Percentiles rank a stretch among this genome's conserved stretches.
Evolutionary conservation across 2,113 vertebrate species (phyloP).

Genomic region (Thryonomys swinderianus): DNA sequence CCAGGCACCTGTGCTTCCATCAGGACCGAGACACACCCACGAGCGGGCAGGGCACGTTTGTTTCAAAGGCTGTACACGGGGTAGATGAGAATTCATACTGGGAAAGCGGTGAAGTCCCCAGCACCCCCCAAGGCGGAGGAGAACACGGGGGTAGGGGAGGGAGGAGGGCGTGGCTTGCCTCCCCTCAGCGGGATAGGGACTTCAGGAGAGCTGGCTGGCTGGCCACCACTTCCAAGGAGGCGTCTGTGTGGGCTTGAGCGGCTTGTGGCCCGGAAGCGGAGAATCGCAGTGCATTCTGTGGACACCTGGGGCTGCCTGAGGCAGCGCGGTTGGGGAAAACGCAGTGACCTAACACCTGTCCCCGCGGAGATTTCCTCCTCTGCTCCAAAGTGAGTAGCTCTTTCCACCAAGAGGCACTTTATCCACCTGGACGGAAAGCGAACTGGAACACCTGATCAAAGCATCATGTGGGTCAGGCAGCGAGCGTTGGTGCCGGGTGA

Average conservation of each 20-base stretch:
- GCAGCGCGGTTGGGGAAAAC: slow-evolving; percentile 46
- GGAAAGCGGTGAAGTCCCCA: background rate
- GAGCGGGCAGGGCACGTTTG: background rate
- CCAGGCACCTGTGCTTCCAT: background rate
- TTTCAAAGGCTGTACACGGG: background rate
- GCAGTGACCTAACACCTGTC: slow-evolving; percentile 73
- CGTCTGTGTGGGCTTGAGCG: background rate
- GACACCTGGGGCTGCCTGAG: background rate
- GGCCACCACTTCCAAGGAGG: background rate
- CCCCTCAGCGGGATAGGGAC: background rate
- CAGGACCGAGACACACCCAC: background rate
- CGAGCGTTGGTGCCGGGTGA: background rate
- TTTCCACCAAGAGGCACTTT: slow-evolving; percentile 38
- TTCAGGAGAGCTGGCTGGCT: background rate
- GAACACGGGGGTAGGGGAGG: background rate
- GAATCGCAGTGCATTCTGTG: background rate
- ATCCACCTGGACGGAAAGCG: background rate
- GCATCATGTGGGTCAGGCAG: background rate
- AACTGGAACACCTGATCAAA: background rate
- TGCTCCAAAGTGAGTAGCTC: slow-evolving; percentile 35
- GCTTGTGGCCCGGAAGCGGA: background rate
- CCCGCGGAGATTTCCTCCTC: slow-evolving; percentile 54
- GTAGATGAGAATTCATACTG: background rate
- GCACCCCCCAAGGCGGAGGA: background rate
- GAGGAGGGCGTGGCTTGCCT: background rate